These are phyloP conservation scores for Galemys pyrenaicus DNA, from an alignment of 2,113 vertebrate species.

Conservation along the genomic window DNA sequence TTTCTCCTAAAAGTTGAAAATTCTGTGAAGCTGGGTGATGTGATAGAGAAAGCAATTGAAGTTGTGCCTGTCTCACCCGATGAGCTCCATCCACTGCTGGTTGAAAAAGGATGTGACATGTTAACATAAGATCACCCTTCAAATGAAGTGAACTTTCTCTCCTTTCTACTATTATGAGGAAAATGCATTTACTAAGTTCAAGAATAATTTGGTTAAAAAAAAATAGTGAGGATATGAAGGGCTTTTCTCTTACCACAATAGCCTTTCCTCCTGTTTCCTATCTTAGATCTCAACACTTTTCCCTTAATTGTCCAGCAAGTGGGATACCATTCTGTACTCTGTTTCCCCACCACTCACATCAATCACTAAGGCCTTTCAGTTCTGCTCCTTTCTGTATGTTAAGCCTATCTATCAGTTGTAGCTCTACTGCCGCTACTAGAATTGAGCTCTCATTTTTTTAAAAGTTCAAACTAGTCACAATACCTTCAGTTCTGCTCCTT, in stretches of 20 bases:
- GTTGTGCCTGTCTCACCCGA: not conserved
- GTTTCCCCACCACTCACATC: not conserved
- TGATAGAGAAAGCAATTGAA: not conserved
- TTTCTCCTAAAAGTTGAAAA: not conserved
- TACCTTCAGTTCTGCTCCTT: not conserved
- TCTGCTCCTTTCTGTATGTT: not conserved
- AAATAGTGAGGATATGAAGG: not conserved
- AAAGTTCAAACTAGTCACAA: not conserved
- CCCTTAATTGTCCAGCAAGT: not conserved
- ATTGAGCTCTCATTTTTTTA: conserved; percentile 14
- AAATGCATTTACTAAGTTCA: not conserved
- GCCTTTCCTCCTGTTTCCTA: not conserved
- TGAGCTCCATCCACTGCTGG: not conserved
- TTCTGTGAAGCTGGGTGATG: not conserved
- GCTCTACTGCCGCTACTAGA: not conserved
- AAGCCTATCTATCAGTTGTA: not conserved
- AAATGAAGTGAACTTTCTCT: not conserved
- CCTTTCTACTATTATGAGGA: not conserved
- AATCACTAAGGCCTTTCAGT: not conserved
- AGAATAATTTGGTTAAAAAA: not conserved
- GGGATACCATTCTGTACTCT: not conserved
- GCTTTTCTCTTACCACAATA: not conserved
- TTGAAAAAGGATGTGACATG: not conserved
- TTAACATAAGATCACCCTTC: not conserved
- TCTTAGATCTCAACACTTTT: not conserved